Percentiles rank a stretch among this genome's conserved stretches.
Conservation (phyloP, 2,797 vertebrate species). For the Todus mexicanus region DNA sequence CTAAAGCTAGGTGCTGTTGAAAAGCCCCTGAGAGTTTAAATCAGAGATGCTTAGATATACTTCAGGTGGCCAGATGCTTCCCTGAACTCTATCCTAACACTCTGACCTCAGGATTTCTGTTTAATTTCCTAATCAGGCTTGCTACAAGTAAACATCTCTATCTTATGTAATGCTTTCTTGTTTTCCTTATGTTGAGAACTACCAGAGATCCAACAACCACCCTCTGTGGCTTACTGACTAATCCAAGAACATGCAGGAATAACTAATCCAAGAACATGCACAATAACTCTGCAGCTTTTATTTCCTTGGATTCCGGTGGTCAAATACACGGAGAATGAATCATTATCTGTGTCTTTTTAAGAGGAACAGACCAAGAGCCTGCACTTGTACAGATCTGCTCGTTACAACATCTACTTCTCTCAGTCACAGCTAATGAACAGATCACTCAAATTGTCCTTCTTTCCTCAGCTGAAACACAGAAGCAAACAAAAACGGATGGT, state of each 20-base stretch:
- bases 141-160: background rate
- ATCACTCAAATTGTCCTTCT: background rate
- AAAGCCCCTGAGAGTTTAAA: background rate
- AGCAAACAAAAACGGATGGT: background rate
- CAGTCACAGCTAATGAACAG: background rate
- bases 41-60: background rate
- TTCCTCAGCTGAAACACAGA: background rate
- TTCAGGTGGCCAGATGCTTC: background rate
- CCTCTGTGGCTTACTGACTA: conserved; percentile 40
- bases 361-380: background rate
- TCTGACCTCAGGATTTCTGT: background rate
- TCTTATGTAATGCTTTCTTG: background rate
- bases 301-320: background rate
- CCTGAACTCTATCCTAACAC: background rate
- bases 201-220: background rate
- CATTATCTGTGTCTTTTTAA: background rate
- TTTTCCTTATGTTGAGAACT: background rate
- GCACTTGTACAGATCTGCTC: background rate
- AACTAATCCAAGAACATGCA: conserved; percentile 5
- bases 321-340: background rate
- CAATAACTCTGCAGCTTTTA: background rate
- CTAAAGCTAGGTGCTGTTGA: background rate
- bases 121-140: background rate
- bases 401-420: background rate
- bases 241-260: background rate